Conservation (phyloP, 2,113 vertebrate genomes). For the Talpa occidentalis region DNA sequence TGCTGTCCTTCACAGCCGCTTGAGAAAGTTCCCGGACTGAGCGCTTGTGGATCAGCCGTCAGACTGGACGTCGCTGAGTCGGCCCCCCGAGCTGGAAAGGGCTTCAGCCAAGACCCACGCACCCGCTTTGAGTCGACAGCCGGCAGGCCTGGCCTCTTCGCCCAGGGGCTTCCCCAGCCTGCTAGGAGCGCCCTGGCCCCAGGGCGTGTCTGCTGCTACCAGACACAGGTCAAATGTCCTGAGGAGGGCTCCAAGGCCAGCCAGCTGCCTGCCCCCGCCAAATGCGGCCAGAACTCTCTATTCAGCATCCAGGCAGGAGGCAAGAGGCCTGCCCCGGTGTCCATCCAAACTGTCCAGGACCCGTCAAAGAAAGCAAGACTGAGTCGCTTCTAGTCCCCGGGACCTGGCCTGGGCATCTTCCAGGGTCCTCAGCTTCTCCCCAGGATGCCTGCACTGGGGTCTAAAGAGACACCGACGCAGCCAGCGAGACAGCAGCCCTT, state of each 20-base stretch:
- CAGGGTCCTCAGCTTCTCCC: no score
- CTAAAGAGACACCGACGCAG: not conserved
- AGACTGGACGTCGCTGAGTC: accelerated
- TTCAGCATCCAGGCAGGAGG: no score
- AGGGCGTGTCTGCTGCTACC: not conserved
- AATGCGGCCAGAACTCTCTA: no score
- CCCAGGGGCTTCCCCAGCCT: accelerated
- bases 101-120: accelerated
- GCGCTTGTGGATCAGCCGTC: accelerated
- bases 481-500: accelerated
- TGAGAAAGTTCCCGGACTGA: no score
- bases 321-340: accelerated
- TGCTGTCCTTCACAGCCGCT: accelerated
- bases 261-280: accelerated
- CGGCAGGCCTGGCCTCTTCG: accelerated
- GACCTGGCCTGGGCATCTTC: no score
- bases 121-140: accelerated
- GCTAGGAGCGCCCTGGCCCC: accelerated
- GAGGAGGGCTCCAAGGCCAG: not conserved
- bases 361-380: not conserved
- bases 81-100: accelerated
- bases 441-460: no score
- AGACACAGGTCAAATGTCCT: not conserved
- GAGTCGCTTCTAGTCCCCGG: not conserved
- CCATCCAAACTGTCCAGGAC: not conserved